Base-by-base conservation (phyloP, 2,888 invertebrate species). In the Timandra comae region DNA sequence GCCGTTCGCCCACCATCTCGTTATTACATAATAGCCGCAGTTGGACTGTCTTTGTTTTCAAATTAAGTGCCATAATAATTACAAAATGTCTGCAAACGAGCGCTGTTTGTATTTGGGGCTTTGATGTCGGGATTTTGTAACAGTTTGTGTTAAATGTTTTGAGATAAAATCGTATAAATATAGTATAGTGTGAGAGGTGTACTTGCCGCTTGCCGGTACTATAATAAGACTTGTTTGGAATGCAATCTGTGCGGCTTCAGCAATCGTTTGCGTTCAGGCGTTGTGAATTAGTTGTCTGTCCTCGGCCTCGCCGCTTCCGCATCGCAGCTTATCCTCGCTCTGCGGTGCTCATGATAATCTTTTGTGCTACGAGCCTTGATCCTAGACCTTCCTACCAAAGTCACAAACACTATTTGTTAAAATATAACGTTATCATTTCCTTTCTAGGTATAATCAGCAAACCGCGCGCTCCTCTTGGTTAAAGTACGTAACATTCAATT, bases 361-460 rank as follows among this genome's bases (percentile, higher is more conserved):
- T 78, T 77, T 79, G 69, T 74, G 67, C 62, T 63, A 53, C 58
- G 55, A 73, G 66, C 75, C 81, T 78, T 77, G 75, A 74, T 78
- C 76, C 75, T 74, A 76, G 75, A 70, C 74, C 79, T 79, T 74
- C 66, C 68, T 59, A 50, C 55, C 57, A 58, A 63, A 66, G 62
- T 63, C 62, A 60, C 55, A 50, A 56, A 50, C 53, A 41, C 46
- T 56, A 52, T 62, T 61, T 66, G 59, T 64, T 62, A 60, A 62
- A 65, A 39, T 63, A 66, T 68, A 63, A 70, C 69, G 62, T 63
- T 62, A 60, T 75, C 50, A 70, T 82, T 82, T 81, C 78, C 75
- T 80, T 82, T 82, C 82, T 82, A 84, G 82, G 82, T 84, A 84
- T 84, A 82, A 80, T 74, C 82, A 84, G 73, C 82, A 80, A 79